A percentile compares a stretch with the other conserved stretches of the same genome.
These are phyloP conservation scores for Saturnia pavonia DNA, from an alignment of 2,888 invertebrate genomes.

Conservation along the genomic window DNA sequence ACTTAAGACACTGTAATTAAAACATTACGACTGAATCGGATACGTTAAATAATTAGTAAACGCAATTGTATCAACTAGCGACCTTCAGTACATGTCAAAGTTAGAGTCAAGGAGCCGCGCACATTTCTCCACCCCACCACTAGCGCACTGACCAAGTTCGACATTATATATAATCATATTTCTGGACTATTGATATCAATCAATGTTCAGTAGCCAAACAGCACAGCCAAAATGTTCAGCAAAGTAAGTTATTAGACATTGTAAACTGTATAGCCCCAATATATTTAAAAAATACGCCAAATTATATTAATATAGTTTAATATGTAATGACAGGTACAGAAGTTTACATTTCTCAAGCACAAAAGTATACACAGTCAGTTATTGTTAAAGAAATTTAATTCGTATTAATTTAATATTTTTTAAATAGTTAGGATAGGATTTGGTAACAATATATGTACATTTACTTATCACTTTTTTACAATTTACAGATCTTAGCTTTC, in stretches of 20 bases:
- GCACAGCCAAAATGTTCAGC: conserved; percentile 63
- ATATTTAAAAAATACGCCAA: too few species aligned
- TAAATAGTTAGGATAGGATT: neutral
- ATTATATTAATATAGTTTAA: too few species aligned
- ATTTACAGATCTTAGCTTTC: conserved; percentile 64
- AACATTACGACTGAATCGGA: neutral
- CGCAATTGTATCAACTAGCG: conserved; percentile 32
- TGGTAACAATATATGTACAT: neutral
- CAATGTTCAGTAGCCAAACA: conserved; percentile 53
- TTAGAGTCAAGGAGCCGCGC: conserved; percentile 55
- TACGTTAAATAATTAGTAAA: conserved; percentile 6
- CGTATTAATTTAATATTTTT: neutral
- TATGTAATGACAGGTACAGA: neutral
- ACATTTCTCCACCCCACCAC: conserved; percentile 65
- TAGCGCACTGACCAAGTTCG: conserved; percentile 30
- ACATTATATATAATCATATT: conserved; percentile 65
- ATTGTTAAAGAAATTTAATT: neutral
- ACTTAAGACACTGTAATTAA: neutral
- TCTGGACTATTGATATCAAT: conserved; percentile 58
- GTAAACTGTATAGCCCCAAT: conserved; percentile 1
- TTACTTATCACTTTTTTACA: neutral
- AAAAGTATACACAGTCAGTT: neutral
- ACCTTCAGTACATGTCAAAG: conserved; percentile 58
- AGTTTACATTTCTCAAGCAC: neutral
- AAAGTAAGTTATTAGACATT: conserved; percentile 51